Evolutionary conservation across 2,797 vertebrate species (phyloP), one percentile per base, ranked within the genome.

Genomic region (Sebastes wilsoni): DNA sequence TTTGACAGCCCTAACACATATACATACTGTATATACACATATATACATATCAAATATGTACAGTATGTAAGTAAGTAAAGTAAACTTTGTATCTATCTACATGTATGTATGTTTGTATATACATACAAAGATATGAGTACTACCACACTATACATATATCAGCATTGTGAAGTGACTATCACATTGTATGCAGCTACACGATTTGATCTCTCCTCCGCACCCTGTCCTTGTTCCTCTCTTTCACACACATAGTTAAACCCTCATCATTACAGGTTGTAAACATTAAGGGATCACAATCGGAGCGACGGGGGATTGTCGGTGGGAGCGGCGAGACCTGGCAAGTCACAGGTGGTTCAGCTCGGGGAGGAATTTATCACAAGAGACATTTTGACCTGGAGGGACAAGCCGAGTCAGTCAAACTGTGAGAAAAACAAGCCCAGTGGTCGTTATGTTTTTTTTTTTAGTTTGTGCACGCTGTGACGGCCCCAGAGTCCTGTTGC

Each of bases 361-460:
- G 3, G 59, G 84, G 92, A 23, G 85, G 82, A 80, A 79, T 55
- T 30, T 4, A 38, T 75, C 86, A 65, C 86, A 66, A 27, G 93
- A 88, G 92, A 90, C 76, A 36, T 12, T 11, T 25, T 61, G 87
- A 91, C 77, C 92, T 54, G 64, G 67, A 77, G 93, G 88, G 94
- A 94, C 67, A 62, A 38, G 85, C 30, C 22, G 30, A 62, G 77
- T 80, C 66, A 77, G 75, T 32, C 81, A 59, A 80, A 82, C 71
- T 76, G 58, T 70, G 93, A 93, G 92, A 94, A 95, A 95, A 96
- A 96, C 94, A 96, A 95, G 82, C 86, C 87, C 72, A 73, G 79
- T 87, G 90, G 83, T 84, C 68, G 77, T 90, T 88, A 85, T 79
- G 60, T 59, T 34, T 73, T 56, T 58, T 38, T 72, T 34, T 88